Conservation (phyloP, 2,797 vertebrate species). For the Poecile montanus region DNA sequence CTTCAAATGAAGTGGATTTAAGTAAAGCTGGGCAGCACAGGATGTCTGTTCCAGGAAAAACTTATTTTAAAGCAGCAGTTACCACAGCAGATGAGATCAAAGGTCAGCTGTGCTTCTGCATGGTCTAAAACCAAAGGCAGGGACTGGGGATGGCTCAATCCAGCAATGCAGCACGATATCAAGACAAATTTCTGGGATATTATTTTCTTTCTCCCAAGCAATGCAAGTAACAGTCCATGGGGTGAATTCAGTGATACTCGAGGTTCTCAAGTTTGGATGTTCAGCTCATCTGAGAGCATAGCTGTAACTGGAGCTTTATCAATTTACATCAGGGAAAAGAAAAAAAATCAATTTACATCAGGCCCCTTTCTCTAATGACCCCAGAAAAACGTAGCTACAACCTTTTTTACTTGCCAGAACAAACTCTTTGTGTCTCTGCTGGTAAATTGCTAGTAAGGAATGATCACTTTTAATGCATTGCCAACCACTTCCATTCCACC, state of each 20-base stretch:
- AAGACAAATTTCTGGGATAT: neutral
- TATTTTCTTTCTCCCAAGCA: neutral
- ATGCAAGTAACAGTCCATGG: neutral
- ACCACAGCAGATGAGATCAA: neutral
- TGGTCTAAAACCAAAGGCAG: neutral
- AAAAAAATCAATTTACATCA: neutral
- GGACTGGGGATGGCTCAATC: neutral
- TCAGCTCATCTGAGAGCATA: neutral
- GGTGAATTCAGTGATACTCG: neutral
- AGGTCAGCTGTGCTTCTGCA: neutral
- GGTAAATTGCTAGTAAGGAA: neutral
- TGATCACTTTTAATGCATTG: neutral
- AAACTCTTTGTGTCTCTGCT: neutral
- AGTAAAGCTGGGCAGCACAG: neutral
- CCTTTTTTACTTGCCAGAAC: neutral
- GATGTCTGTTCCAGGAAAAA: neutral
- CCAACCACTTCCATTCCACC: neutral
- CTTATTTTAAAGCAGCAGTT: neutral
- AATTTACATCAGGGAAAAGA: neutral
- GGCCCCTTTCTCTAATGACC: neutral
- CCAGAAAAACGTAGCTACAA: fast-evolving
- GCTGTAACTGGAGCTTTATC: neutral
- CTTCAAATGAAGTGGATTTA: neutral
- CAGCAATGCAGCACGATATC: neutral
- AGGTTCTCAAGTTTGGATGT: neutral